Percentiles rank a stretch among this genome's conserved stretches.
Conservation (phyloP, 2,113 vertebrate species). For the mouse (Mus musculus) region DNA sequence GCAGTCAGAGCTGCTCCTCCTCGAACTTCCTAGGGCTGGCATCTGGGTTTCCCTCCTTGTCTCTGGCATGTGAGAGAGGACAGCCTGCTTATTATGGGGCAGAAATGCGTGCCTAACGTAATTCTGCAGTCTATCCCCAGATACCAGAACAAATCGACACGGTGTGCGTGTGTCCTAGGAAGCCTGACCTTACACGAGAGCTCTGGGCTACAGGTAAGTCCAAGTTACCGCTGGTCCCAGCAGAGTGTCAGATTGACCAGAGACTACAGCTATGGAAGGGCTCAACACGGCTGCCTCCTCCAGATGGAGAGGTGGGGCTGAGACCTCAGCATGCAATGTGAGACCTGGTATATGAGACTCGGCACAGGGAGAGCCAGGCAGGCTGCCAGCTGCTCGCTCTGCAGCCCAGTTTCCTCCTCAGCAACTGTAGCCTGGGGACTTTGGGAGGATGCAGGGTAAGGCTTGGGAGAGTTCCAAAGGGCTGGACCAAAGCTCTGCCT, state of each 20-base stretch:
- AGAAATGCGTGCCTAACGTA: background rate
- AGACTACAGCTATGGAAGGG: background rate
- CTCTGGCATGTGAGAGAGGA: background rate
- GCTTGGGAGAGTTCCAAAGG: background rate
- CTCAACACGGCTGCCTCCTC: background rate
- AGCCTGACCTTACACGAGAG: background rate
- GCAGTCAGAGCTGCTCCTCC: background rate
- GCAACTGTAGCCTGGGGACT: background rate
- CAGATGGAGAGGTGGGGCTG: constrained; percentile 46
- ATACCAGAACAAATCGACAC: background rate
- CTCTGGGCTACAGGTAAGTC: background rate
- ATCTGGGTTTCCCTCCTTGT: background rate
- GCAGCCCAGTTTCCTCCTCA: background rate
- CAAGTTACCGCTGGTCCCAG: rapidly evolving
- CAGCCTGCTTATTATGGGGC: background rate
- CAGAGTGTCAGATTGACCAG: background rate
- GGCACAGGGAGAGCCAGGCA: background rate
- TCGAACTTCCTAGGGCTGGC: background rate
- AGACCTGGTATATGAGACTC: background rate
- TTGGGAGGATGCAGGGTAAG: background rate
- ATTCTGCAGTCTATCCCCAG: background rate
- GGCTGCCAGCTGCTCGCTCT: background rate
- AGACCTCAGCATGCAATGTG: rapidly evolving
- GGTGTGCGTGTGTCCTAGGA: rapidly evolving
- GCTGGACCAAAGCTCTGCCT: background rate